Percentiles rank a stretch among this genome's conserved stretches.
Evolutionary conservation across 92 coral and sea anemone species (phyloP).

Genomic region (Porites rus): DNA sequence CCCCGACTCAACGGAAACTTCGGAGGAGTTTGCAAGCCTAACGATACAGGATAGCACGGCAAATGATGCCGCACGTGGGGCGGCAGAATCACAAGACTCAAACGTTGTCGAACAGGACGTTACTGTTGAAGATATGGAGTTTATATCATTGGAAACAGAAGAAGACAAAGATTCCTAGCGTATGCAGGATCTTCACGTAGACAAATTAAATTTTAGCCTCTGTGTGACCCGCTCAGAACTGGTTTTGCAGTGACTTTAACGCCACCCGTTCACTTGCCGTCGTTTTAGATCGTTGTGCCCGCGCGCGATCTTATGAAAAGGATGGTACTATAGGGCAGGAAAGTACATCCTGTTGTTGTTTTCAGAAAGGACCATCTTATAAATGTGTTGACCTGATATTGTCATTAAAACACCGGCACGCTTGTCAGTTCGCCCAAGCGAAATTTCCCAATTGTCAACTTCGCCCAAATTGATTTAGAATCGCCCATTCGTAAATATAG

Average conservation of each 20-base stretch:
- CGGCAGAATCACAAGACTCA: constrained; percentile 40
- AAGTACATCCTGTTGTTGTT: not conserved
- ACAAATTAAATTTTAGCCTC: constrained; percentile 31
- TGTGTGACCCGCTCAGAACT: constrained; percentile 14
- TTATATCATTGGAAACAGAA: constrained; percentile 85
- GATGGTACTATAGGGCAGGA: not conserved
- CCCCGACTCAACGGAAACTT: constrained; percentile 29
- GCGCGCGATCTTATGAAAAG: not conserved
- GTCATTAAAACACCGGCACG: constrained; percentile 5
- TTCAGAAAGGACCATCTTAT: constrained; percentile 2
- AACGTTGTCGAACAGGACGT: constrained; percentile 65
- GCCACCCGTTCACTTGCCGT: constrained; percentile 11
- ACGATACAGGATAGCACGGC: constrained; percentile 50
- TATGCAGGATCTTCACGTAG: not conserved
- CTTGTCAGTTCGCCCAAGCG: not conserved
- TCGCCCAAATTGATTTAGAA: not conserved
- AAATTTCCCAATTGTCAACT: not conserved
- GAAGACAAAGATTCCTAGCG: constrained; percentile 92
- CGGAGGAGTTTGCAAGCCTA: constrained; percentile 73
- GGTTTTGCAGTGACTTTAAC: constrained; percentile 30
- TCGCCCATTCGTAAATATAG: not conserved
- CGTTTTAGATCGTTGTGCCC: constrained; percentile 40
- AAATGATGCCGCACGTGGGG: constrained; percentile 52
- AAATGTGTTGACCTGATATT: constrained; percentile 11
- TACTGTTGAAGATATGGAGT: constrained; percentile 86